Conservation (phyloP, 2,113 vertebrate genomes). For the Spea bombifrons region DNA sequence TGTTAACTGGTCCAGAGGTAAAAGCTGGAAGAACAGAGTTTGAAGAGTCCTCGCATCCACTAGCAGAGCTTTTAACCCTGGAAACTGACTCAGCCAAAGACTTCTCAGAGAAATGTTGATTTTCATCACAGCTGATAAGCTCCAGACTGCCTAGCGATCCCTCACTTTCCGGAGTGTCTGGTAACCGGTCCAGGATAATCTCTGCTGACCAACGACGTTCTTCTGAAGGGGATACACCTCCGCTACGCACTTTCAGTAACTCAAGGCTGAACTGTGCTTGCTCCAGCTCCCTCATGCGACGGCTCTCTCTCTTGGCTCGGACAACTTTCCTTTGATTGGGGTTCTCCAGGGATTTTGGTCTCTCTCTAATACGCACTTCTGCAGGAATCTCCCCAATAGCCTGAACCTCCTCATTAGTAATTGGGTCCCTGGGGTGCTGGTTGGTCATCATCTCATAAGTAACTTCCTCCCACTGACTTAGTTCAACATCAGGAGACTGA, state of each 20-base stretch:
- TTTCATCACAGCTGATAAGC: constrained; percentile 77
- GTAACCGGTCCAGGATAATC: constrained; percentile 69
- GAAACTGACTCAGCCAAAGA: background rate
- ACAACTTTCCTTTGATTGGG: constrained; percentile 81
- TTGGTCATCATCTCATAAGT: background rate
- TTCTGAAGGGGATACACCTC: constrained; percentile 79
- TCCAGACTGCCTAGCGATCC: constrained; percentile 92
- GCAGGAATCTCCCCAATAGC: background rate
- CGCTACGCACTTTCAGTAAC: constrained; percentile 89
- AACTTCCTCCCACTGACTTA: constrained; percentile 19
- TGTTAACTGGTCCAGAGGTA: background rate
- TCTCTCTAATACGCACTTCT: constrained; percentile 74
- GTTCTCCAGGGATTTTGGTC: constrained; percentile 77
- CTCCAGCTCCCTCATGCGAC: constrained; percentile 92
- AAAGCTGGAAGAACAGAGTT: background rate
- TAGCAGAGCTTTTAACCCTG: background rate
- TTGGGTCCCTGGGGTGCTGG: background rate
- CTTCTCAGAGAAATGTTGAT: constrained; percentile 45
- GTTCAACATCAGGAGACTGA: constrained; percentile 12
- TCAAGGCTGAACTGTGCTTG: constrained; percentile 96
- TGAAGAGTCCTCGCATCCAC: background rate
- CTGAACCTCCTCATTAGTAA: background rate
- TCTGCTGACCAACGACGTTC: constrained; percentile 83
- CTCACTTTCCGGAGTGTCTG: constrained; percentile 86
- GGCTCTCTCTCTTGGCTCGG: constrained; percentile 89